These are phyloP conservation scores for Triplophysa bombifrons DNA, from an alignment of 2,797 vertebrate species.

Conservation along the genomic window DNA sequence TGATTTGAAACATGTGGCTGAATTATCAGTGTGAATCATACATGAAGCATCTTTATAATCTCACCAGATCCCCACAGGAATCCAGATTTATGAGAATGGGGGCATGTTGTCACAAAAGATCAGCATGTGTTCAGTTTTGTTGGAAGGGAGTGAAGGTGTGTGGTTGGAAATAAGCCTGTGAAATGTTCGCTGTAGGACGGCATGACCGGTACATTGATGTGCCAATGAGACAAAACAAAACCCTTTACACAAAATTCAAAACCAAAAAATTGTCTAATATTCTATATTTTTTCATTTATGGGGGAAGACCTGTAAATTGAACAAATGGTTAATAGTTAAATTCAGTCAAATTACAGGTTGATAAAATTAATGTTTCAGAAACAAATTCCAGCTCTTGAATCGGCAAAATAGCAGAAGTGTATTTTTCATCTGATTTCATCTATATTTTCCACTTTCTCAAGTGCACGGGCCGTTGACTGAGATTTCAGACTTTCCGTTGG, in stretches of 20 bases:
- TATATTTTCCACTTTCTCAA: no score
- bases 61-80: not conserved
- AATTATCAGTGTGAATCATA: not conserved
- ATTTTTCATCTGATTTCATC: conserved; percentile 3
- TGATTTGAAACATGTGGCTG: not conserved
- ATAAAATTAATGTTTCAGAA: not conserved
- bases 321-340: no score
- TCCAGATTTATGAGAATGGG: not conserved
- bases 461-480: conserved; percentile 19
- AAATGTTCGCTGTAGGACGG: not conserved
- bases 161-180: not conserved
- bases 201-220: no score
- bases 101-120: not conserved
- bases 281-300: not conserved
- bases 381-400: not conserved
- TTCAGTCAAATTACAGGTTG: not conserved
- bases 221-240: no score
- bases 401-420: not conserved
- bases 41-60: not conserved
- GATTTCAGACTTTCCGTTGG: conserved; percentile 38
- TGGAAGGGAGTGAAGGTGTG: not conserved
- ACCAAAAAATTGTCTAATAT: no score
- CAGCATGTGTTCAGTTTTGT: not conserved
- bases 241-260: no score
- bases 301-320: not conserved